Evolutionary conservation across 64 coral and sea anemone species (phyloP).

Genomic region (Hydrozoanthus tunicans): DNA sequence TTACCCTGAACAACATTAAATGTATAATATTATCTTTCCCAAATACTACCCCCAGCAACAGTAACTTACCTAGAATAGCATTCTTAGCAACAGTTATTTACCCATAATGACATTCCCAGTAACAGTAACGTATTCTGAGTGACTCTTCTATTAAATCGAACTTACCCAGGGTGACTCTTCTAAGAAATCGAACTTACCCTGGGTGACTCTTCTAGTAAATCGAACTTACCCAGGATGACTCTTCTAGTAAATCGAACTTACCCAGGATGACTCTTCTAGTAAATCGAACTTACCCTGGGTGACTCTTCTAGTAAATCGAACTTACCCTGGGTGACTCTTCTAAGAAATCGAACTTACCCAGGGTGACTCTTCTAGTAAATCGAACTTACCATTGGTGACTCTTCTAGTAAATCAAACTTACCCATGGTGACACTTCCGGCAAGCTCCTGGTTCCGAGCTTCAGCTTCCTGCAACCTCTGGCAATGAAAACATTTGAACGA

Average conservation of each 20-base stretch:
- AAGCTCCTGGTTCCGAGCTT: slow-evolving; percentile 93
- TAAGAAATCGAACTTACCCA: too few relatives aligned
- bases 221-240: slow-evolving; percentile 76
- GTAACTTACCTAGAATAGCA: too few relatives aligned
- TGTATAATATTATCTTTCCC: too few relatives aligned
- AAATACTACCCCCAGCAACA: too few relatives aligned
- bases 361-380: not conserved
- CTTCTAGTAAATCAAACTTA: not conserved
- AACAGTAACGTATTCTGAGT: too few relatives aligned
- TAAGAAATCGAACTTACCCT: too few relatives aligned
- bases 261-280: not conserved
- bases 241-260: slow-evolving; percentile 10
- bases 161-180: too few relatives aligned
- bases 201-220: not conserved
- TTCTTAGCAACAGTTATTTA: too few relatives aligned
- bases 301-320: slow-evolving; percentile 63
- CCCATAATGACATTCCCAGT: too few relatives aligned
- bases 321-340: slow-evolving; percentile 89
- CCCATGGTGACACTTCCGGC: slow-evolving; percentile 92
- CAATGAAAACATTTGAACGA: not conserved
- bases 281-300: slow-evolving; percentile 64
- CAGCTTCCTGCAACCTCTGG: slow-evolving; percentile 96
- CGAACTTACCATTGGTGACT: slow-evolving; percentile 50
- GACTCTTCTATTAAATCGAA: too few relatives aligned
- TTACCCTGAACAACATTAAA: too few relatives aligned